Conservation (phyloP, 2,888 invertebrate genomes). For the Carabus problematicus region DNA sequence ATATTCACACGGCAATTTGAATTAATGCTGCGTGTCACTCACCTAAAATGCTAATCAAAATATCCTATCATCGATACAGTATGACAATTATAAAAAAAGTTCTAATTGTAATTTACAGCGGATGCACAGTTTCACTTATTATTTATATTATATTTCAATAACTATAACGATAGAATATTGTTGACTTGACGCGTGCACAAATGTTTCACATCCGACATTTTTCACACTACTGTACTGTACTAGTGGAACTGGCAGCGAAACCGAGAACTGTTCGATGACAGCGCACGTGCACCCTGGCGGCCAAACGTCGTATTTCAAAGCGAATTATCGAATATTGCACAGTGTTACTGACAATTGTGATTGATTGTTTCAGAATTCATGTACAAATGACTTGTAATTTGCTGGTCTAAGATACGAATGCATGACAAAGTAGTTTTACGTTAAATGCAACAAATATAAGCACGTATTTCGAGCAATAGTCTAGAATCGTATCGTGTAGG, state of each 20-base stretch:
- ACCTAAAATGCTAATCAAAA: constrained; percentile 26
- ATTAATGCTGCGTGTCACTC: constrained; percentile 34
- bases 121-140: constrained; percentile 50
- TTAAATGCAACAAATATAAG: neutral
- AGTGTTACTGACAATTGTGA: constrained; percentile 12
- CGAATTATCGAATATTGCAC: constrained; percentile 21
- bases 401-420: too few species aligned
- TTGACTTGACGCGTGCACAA: constrained; percentile 36
- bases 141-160: constrained; percentile 33
- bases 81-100: constrained; percentile 29
- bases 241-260: constrained; percentile 1
- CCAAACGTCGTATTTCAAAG: constrained; percentile 23
- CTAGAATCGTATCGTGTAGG: constrained; percentile 24
- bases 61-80: constrained; percentile 37
- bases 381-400: neutral
- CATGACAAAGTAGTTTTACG: neutral
- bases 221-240: constrained; percentile 31
- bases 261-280: constrained; percentile 28
- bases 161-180: constrained; percentile 32
- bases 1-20: constrained; percentile 29
- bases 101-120: constrained; percentile 44
- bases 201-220: constrained; percentile 40
- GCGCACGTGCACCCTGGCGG: constrained; percentile 30
- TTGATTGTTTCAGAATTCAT: neutral
- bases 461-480: constrained; percentile 17